These are phyloP conservation scores for Drosophila longiperda DNA, from an alignment of 2,888 invertebrate species.

Conservation along the genomic window DNA sequence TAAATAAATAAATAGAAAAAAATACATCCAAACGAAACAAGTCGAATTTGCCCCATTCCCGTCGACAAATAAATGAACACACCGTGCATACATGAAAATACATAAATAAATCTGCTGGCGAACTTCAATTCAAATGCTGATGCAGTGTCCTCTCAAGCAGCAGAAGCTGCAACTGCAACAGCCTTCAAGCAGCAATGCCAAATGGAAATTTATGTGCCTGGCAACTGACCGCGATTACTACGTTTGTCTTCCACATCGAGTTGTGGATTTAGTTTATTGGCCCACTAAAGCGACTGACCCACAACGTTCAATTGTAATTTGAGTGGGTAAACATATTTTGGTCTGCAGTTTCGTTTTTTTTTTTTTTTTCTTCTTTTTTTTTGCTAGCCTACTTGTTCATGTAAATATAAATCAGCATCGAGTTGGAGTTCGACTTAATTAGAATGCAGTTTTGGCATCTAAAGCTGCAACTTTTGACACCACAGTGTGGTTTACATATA, in stretches of 20 bases:
- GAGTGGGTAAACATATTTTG: conserved; percentile 74
- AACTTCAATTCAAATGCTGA: conserved; percentile 60
- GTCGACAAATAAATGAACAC: conserved; percentile 39
- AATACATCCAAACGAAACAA: conserved; percentile 43
- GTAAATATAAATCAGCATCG: conserved; percentile 37
- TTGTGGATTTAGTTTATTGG: conserved; percentile 71
- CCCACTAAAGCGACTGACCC: conserved; percentile 78
- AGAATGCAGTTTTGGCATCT: conserved; percentile 40
- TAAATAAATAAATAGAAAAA: conserved; percentile 8
- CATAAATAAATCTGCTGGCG: conserved; percentile 71
- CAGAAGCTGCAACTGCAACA: conserved; percentile 42
- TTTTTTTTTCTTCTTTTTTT: neutral
- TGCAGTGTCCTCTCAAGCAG: conserved; percentile 30
- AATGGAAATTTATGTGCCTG: conserved; percentile 71
- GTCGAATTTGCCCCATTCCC: conserved; percentile 31
- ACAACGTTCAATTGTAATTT: conserved; percentile 80
- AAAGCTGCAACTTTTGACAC: conserved; percentile 53
- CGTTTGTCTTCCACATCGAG: conserved; percentile 64
- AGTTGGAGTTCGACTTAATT: conserved; percentile 43
- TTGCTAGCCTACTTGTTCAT: conserved; percentile 14
- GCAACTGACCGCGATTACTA: conserved; percentile 58
- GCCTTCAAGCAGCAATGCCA: conserved; percentile 52
- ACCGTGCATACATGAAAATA: conserved; percentile 53
- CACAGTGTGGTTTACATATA: conserved; percentile 27
- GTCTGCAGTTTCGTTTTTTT: neutral